Evolutionary conservation across 53 echinoderm and acorn worm genomes (phyloP), one percentile per base, ranked within the genome.

Genomic region (Luidia sarsii): DNA sequence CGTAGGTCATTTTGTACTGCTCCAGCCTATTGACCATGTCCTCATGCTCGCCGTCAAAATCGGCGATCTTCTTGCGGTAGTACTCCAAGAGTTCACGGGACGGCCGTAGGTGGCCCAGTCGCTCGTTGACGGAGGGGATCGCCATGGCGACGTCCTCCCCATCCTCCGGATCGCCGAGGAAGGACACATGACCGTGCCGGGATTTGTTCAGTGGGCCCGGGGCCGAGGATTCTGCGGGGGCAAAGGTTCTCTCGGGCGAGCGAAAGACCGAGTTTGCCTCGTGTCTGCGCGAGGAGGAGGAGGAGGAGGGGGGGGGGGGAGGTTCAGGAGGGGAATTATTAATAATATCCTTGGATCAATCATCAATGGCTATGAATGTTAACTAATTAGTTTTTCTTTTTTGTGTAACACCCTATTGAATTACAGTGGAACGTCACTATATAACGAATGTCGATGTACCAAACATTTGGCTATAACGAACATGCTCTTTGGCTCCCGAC

Each of bases 31-130:
- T 91, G 39, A 94, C 38, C 99, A 99, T 99, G 52, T 91, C 91
- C 56, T 99, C 91, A 59, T 99, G 99, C 36, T 99, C 99, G 15
- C 91, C 91, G 83, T 99, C 99, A 91, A 94, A 99, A 57, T 99
- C 94, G 7, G 99, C 99, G 22, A 99, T 99, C 83, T 99, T 99
- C 66, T 90, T 91, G 25, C 99, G 57, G 45, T 99, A 99, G 25
- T 99, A 99, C 87, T 99, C 99, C 63, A 99, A 53, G 7, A 99
- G 87, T 71, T 99, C 99, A 34, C 99, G 82, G 28, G 99, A 99
- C 23, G 99, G 99, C 4, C 99, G 85, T 13, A 99, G 71, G 65
- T 99, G 79, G 18, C 94, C 99, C 49, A 99, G 85, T 29, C 99
- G 81, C 75, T 99, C 89, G 72, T 94, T 99, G 48, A 99, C 91